Percentiles rank a stretch among this genome's conserved stretches.
These are phyloP conservation scores for Empis stercorea DNA, from an alignment of 2,888 invertebrate genomes.

Conservation along the genomic window DNA sequence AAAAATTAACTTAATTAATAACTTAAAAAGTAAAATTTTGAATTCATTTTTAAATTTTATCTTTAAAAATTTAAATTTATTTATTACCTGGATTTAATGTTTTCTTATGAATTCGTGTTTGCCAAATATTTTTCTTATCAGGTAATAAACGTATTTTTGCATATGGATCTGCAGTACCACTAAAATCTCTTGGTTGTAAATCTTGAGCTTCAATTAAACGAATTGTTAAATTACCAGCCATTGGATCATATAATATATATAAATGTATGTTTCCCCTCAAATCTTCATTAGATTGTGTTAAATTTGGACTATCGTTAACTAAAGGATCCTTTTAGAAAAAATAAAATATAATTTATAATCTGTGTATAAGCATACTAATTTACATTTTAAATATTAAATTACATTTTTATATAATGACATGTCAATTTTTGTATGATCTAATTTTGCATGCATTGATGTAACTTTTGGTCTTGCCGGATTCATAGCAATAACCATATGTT, in stretches of 20 bases:
- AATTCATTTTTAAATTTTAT: too few species aligned
- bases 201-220: conserved; percentile 49
- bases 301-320: conserved; percentile 13
- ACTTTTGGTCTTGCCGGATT: conserved; percentile 38
- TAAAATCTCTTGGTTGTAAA: conserved; percentile 43
- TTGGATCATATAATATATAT: conserved; percentile 46
- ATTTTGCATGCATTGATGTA: conserved; percentile 48
- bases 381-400: conserved; percentile 6
- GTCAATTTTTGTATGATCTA: conserved; percentile 51
- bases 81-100: conserved; percentile 50
- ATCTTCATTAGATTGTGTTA: conserved; percentile 34
- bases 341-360: too few species aligned
- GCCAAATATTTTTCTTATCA: conserved; percentile 47
- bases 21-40: too few species aligned
- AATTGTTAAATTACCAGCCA: conserved; percentile 49
- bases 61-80: too few species aligned
- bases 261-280: conserved; percentile 49
- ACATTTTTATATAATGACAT: conserved; percentile 43
- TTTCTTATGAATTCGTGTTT: conserved; percentile 49
- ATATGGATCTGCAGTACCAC: conserved; percentile 52
- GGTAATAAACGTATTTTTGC: conserved; percentile 50
- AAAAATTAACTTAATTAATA: too few species aligned
- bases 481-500: conserved; percentile 42
- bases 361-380: too few species aligned
- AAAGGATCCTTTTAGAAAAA: background rate